A percentile compares a stretch with the other conserved stretches of the same genome.
Conservation (phyloP, 2,113 vertebrate species). For the Lophotis ruficrista region DNA sequence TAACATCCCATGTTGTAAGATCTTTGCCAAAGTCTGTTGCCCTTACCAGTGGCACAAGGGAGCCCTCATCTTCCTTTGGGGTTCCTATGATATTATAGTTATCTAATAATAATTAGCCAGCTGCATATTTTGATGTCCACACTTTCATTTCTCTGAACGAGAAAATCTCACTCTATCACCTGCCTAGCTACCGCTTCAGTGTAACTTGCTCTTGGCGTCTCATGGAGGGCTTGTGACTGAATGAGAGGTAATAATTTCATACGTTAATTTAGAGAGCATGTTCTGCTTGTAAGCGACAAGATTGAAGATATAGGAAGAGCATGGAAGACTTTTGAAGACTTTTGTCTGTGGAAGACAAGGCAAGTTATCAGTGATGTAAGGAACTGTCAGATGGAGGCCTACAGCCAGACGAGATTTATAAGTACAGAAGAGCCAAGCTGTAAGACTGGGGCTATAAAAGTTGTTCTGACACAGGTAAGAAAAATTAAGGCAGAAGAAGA, state of each 20-base stretch:
- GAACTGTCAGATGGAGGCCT: background rate
- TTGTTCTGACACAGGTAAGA: background rate
- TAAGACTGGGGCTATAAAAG: background rate
- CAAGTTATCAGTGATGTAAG: background rate
- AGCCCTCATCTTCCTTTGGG: background rate
- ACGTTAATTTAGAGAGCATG: background rate
- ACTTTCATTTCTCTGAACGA: background rate
- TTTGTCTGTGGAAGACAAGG: background rate
- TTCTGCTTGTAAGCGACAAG: background rate
- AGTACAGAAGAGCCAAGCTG: background rate
- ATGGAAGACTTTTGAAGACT: background rate
- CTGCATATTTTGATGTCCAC: background rate
- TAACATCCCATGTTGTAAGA: background rate
- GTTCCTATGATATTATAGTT: background rate
- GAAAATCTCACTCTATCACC: background rate
- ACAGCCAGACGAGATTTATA: background rate
- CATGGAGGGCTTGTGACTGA: background rate
- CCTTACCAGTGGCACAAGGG: background rate
- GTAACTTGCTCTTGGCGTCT: background rate
- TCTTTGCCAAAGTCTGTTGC: background rate
- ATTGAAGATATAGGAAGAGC: background rate
- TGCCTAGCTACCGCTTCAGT: background rate
- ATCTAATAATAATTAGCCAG: background rate
- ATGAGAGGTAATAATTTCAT: background rate
- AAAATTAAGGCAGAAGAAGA: background rate